Conservation (phyloP, 2,797 vertebrate species). For the Petrocephalus schoutedeni region DNA sequence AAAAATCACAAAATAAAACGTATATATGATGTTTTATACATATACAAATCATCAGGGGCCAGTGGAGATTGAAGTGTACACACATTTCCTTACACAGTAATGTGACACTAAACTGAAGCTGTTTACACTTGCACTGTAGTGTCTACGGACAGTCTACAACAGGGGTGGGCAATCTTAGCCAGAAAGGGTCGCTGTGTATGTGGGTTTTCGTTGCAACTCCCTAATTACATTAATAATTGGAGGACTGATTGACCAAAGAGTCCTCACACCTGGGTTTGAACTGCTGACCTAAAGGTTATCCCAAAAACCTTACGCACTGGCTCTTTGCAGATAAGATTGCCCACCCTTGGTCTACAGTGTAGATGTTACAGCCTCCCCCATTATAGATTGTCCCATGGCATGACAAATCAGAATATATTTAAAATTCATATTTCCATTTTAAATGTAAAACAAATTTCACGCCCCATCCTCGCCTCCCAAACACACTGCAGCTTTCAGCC, state of each 20-base stretch:
- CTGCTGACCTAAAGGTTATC: no score
- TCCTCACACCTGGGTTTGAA: no score
- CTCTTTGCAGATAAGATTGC: no score
- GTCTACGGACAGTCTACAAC: not conserved
- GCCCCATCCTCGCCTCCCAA: not conserved
- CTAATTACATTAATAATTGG: no score
- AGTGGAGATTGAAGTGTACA: not conserved
- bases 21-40: not conserved
- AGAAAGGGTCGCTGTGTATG: no score
- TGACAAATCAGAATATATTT: not conserved
- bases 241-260: no score
- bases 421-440: not conserved
- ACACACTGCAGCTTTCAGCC: not conserved
- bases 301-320: no score
- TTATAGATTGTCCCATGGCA: not conserved
- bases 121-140: not conserved
- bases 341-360: no score
- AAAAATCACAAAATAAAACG: not conserved
- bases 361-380: not conserved
- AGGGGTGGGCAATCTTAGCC: no score
- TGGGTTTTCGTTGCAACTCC: no score
- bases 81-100: not conserved
- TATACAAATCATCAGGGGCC: not conserved
- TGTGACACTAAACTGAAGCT: not conserved
- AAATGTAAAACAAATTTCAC: not conserved